Conservation (phyloP, 1,140 invertebrate genomes). For the Magallana gigas region DNA sequence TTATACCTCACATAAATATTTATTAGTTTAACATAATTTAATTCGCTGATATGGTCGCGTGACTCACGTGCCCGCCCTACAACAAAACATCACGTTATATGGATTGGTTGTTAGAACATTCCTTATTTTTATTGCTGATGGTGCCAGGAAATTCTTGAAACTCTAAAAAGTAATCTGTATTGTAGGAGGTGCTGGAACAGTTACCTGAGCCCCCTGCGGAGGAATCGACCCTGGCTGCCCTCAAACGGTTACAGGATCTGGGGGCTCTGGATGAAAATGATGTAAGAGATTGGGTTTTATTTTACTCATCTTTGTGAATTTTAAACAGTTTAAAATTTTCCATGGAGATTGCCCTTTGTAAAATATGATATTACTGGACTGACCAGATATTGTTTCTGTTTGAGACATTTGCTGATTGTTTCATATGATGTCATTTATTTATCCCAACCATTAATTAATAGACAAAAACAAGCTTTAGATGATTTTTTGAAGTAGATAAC, state of each 20-base stretch:
- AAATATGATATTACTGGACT: not conserved
- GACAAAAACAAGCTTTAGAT: no score
- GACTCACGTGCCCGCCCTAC: no score
- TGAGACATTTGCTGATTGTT: not conserved
- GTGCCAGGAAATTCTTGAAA: no score
- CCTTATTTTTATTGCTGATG: no score
- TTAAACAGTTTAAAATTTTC: not conserved
- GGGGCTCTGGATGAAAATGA: slow-evolving; percentile 73
- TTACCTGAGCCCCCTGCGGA: slow-evolving; percentile 72
- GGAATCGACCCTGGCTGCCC: slow-evolving; percentile 69
- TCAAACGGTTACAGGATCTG: slow-evolving; percentile 74
- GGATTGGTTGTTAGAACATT: no score
- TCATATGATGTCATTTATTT: not conserved
- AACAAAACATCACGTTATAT: no score
- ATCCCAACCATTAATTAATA: not conserved
- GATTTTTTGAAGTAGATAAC: no score
- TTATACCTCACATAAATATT: no score
- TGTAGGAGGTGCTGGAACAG: slow-evolving; percentile 71
- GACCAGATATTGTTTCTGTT: no score
- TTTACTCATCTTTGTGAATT: not conserved
- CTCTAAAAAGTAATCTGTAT: not conserved
- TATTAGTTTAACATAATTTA: no score
- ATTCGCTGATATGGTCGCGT: no score
- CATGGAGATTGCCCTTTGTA: not conserved
- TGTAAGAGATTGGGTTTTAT: slow-evolving; percentile 55